Evolutionary conservation across 2,888 invertebrate genomes (phyloP).

Genomic region (Ametastegia equiseti): DNA sequence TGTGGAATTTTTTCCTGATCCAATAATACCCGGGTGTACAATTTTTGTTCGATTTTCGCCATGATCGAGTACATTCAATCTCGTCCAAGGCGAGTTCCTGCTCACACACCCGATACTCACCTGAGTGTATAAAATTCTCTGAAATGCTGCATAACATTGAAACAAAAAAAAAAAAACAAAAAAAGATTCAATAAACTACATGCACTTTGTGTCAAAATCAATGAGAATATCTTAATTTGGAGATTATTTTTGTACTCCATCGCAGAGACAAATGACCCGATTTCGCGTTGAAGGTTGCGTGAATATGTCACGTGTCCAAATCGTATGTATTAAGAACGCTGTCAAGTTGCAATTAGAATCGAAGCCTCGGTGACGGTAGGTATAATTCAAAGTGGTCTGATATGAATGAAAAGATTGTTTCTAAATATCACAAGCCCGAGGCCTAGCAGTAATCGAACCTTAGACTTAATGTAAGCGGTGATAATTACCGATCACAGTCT

Average conservation of each 20-base stretch:
- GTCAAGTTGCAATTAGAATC: slow-evolving; percentile 16
- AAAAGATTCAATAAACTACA: background rate
- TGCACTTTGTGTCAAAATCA: background rate
- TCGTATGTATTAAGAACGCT: slow-evolving; percentile 22
- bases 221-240: background rate
- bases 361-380: background rate
- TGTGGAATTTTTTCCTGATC: background rate
- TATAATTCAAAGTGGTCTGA: background rate
- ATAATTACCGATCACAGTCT: background rate
- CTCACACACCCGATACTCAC: background rate
- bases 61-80: background rate
- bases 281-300: slow-evolving; percentile 8
- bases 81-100: slow-evolving; percentile 18
- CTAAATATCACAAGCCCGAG: background rate
- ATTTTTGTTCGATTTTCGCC: background rate
- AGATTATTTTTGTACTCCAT: background rate
- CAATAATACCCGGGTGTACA: background rate
- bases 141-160: background rate
- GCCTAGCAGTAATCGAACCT: background rate
- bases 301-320: slow-evolving; percentile 22
- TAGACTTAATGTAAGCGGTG: background rate
- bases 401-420: background rate
- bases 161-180: background rate
- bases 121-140: background rate
- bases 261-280: slow-evolving; percentile 39